These are phyloP conservation scores for Danio albolineatus DNA, from an alignment of 2,797 vertebrate species.

Conservation along the genomic window DNA sequence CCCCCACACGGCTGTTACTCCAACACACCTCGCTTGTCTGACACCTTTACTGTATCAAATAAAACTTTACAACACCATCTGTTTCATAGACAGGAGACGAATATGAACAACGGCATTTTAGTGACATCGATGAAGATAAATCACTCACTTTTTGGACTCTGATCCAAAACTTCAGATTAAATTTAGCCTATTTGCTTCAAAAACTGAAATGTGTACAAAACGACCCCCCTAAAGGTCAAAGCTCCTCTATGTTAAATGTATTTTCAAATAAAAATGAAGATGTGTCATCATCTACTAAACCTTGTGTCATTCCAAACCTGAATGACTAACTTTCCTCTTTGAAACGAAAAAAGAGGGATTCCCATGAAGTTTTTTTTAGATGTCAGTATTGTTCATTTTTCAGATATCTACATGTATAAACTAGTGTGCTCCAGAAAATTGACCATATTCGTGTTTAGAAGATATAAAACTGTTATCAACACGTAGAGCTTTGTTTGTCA, in stretches of 20 bases:
- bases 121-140: neutral
- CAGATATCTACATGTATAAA: too few relatives aligned
- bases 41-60: constrained; percentile 21
- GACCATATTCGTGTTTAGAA: too few relatives aligned
- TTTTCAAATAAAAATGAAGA: constrained; percentile 5
- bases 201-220: neutral
- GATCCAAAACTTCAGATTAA: constrained; percentile 9
- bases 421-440: too few relatives aligned
- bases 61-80: constrained; percentile 23
- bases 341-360: neutral
- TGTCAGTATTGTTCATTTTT: too few relatives aligned
- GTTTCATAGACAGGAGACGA: constrained; percentile 8
- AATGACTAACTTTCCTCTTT: neutral
- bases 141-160: neutral
- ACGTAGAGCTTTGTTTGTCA: too few relatives aligned
- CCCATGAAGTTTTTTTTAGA: too few relatives aligned
- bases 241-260: neutral
- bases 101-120: constrained; percentile 9
- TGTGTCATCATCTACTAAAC: constrained; percentile 1
- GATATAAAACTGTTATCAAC: too few relatives aligned
- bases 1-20: neutral
- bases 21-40: constrained; percentile 10
- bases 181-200: neutral
- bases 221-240: neutral
- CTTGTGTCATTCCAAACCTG: neutral